Evolutionary conservation across 2,113 vertebrate species (phyloP).

Genomic region (Anarhynchus alexandrinus): DNA sequence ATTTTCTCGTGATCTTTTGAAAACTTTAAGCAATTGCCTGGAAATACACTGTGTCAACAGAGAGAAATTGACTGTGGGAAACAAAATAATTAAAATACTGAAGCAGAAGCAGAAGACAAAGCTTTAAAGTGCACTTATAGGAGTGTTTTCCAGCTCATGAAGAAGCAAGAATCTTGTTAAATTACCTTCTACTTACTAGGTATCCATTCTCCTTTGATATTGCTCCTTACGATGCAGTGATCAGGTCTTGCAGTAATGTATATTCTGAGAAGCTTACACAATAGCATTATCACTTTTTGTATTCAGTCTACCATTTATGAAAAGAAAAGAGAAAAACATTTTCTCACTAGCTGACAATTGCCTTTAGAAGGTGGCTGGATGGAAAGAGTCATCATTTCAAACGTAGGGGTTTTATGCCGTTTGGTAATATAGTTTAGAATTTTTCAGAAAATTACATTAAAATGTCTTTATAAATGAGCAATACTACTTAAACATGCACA

Average conservation of each 20-base stretch:
- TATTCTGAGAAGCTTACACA: background rate
- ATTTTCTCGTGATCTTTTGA: background rate
- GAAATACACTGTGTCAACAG: background rate
- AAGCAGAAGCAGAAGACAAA: background rate
- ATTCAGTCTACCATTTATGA: background rate
- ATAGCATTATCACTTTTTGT: background rate
- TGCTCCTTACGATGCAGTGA: background rate
- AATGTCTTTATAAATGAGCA: background rate
- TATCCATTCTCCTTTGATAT: background rate
- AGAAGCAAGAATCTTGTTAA: background rate
- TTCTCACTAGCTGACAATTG: background rate
- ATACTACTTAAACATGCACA: background rate
- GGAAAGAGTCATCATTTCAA: background rate
- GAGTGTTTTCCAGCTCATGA: background rate
- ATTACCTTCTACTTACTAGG: background rate
- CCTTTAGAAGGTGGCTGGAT: background rate
- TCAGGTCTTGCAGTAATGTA: background rate
- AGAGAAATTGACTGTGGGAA: background rate
- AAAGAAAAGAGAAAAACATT: background rate
- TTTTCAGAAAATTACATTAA: background rate
- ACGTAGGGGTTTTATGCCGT: background rate
- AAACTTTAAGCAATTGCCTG: background rate
- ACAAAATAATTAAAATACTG: background rate
- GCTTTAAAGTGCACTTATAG: background rate
- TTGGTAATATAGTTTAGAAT: background rate